Base-by-base conservation (phyloP, 2,113 vertebrate species). In the Sialia sialis region DNA sequence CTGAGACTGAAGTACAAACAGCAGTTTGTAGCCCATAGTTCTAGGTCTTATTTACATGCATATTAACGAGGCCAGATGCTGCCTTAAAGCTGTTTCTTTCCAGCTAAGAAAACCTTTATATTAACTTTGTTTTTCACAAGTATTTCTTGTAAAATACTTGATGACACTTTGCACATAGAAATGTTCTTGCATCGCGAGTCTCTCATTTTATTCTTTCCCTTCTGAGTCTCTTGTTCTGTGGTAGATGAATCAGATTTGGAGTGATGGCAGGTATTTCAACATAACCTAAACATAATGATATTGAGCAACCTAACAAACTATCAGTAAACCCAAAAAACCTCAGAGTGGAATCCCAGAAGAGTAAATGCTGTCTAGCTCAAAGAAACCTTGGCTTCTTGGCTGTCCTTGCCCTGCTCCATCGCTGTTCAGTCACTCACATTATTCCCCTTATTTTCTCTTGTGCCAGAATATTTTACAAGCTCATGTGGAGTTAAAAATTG, bases 61-160 rank as follows among this genome's bases (percentile, higher is more conserved):
- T 98, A 98, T 98, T 98, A 98, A 98, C 98, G 93, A 98, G 92
- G 66, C 94, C 97, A 98, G 98, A 97, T 98, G 97, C 97, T 97
- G 97, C 97, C 91, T 96, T 96, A 96, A 96, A 91, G 92, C 96
- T 97, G 90, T 90, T 98, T 97, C 87, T 95, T 98, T 97, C 91
- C 82, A 96, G 76, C 23, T 70, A 93, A 91, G 69, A 96, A 96
- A 96, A 95, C 97, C 94, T 95, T 98, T 96, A 96, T 87, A 95
- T 96, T 96, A 93, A 94, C 62, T 95, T 96, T 84, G 72, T 23
- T 95, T 95, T 94, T 96, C 94, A 84, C 84, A 97, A 97, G 79
- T 96, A 92, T 97, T 98, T 97, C 60, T 97, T 96, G 55, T 95
- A 96, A 96, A 95, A 97, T 97, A 78, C 84, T 78, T 90, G 43